A percentile compares a stretch with the other conserved stretches of the same genome.
phyloP scores from a whole-genome alignment of 2,113 vertebrate species.

The Fregetta grallaria region DNA sequence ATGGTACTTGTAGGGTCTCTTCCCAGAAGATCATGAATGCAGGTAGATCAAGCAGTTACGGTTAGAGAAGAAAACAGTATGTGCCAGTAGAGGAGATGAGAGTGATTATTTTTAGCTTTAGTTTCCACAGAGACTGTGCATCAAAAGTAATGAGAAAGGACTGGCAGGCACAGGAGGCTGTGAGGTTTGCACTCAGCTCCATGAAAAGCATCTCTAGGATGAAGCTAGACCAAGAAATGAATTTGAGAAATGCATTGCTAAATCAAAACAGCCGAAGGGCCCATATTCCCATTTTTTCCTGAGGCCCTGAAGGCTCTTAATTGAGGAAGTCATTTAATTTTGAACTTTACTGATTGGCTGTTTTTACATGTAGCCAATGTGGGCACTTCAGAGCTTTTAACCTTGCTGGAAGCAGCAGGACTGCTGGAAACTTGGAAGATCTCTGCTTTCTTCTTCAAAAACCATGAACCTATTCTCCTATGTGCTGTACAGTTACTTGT shows the following conservation, averaged over 20 bases:
- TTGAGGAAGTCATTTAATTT: not conserved
- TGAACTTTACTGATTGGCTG: not conserved
- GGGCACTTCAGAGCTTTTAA: not conserved
- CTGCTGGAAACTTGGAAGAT: not conserved
- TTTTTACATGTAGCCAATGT: not conserved
- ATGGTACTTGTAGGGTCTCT: not conserved
- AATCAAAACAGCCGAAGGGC: not conserved
- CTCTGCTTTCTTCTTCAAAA: not conserved
- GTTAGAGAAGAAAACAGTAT: not conserved
- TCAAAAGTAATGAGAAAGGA: constrained; percentile 26
- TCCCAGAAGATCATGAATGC: not conserved
- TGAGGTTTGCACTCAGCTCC: not conserved
- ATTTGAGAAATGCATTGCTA: not conserved
- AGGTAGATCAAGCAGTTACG: not conserved
- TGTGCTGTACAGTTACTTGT: not conserved
- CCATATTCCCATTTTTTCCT: not conserved
- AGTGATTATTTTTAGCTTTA: constrained; percentile 51
- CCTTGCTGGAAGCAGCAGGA: not conserved
- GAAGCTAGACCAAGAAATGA: not conserved
- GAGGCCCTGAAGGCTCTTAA: not conserved
- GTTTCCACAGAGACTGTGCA: constrained; percentile 60
- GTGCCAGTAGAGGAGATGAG: not conserved
- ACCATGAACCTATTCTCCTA: not conserved
- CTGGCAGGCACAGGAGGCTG: not conserved
- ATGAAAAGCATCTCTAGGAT: not conserved